Evolutionary conservation across 1,140 invertebrate species (phyloP), one percentile per base, ranked within the genome.

Genomic region (Cyclina sinensis): DNA sequence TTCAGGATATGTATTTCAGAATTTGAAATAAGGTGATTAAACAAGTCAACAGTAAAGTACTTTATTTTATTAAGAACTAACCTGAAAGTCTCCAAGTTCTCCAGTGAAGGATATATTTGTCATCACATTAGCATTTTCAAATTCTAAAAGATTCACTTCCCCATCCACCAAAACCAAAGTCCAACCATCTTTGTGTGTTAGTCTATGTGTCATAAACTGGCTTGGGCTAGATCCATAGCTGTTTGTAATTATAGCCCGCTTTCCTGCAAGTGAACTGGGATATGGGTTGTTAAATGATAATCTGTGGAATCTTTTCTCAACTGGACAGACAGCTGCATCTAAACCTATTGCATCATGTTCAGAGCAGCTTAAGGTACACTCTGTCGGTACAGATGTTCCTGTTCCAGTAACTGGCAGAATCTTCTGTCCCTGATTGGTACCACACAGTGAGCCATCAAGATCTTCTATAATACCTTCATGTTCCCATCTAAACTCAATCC

Each of bases 101-200:
- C 90, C 90, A 65, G 74, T 73, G 73, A 91, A 94, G 37, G 91
- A 92, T 54, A 94, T 90, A 74, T 94, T 94, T 4, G 84, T 90
- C 48, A 93, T 70, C 5, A 92, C 86, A 16, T 90, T 88, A 21
- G 85, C 92, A 85, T 93, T 89, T 30, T 91, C 89, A 87, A 93
- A 94, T 21, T 76, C 32, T 0, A 94, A 24, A 0, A 51, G 86
- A 70, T 93, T 89, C 14, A 80, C 90, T 27, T 90, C 65, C 7
- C 89, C 89, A 62, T 54, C 79, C 0, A 92, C 85, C 12, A 94
- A 59, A 5, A 91, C 51, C 12, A 88, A 46, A 76, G 91, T 87
- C 94, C 93, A 94, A 27, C 92, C 93, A 30, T 68, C 16, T 46
- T 86, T 81, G 78, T 94, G 92, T n/a, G 93, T 91, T 16, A 94